Base-by-base conservation (phyloP, 1,140 invertebrate genomes). In the Cyphomyrmex costatus region DNA sequence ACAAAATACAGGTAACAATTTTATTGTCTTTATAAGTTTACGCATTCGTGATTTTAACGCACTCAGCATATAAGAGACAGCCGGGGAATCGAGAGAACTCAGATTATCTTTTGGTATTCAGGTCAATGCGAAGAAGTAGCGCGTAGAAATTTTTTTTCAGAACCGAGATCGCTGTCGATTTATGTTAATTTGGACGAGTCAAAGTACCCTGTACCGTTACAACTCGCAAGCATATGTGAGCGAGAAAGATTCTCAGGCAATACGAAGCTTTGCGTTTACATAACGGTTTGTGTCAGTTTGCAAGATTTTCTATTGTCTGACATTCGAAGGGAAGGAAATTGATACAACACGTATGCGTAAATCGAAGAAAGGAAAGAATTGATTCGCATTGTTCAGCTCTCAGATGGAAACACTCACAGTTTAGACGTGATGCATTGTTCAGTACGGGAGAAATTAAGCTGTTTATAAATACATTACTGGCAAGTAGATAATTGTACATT, bases 151-250 rank as follows among this genome's bases (percentile, higher is more conserved):
- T 90, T 87, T 82, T 71, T 88, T 90, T 86, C 51, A 58, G 49
- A 79, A 78, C 73, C 77, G 56, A 33, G 78, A 88, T 88, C 82
- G 86, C 73, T 79, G 86, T 88, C 83, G 86, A 90, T 90, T 94
- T 94, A 95, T 95, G 94, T 90, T 95, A 95, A 95, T 94, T 94
- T 89, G 88, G 89, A 80, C 88, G 89, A 90, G 89, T 91, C 85
- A 86, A 90, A 92, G 90, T 89, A 93, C 91, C 77, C 86, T 68
- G 88, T 94, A 94, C 94, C 94, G 94, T 94, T 94, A 94, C 87
- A 82, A 66, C 60, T 73, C 76, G 79, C 74, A 82, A 88, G 85
- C 85, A 74, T 51, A 46, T 76, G 21, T 27, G 33, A 80, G 33
- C 14, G 19, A 27, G 33, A 60, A 58, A 73, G 51, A 74, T 46